Evolutionary conservation across 2,888 invertebrate species (phyloP).

Genomic region (Cylloceria caligata): DNA sequence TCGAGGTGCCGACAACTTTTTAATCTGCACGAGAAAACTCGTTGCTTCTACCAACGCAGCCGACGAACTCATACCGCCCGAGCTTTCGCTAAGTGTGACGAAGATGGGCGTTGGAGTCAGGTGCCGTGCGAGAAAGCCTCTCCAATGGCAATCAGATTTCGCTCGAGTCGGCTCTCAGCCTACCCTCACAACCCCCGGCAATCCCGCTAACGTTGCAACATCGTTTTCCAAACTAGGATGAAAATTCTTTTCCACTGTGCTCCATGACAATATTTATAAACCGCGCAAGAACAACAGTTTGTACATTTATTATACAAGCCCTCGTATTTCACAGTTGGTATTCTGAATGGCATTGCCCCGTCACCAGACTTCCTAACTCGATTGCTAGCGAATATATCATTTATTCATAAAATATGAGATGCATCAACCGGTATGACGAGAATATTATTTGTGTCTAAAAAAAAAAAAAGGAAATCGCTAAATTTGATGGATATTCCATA

Average conservation of each 20-base stretch:
- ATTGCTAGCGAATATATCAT: too few species aligned
- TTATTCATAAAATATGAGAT: too few species aligned
- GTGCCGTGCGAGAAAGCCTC: constrained; percentile 32
- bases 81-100: constrained; percentile 16
- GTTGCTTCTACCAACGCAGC: constrained; percentile 68
- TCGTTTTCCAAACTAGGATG: constrained; percentile 24
- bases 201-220: constrained; percentile 8
- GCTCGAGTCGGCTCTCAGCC: constrained; percentile 32
- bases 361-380: too few species aligned
- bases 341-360: not conserved
- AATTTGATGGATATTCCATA: too few species aligned
- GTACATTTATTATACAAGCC: not conserved
- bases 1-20: constrained; percentile 79
- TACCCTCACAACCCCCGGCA: constrained; percentile 26
- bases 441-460: too few species aligned
- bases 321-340: not conserved
- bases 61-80: not conserved
- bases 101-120: constrained; percentile 26
- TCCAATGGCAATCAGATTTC: constrained; percentile 61
- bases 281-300: not conserved
- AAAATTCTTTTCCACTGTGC: not conserved
- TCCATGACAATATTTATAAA: not conserved
- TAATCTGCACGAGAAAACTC: constrained; percentile 78
- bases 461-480: too few species aligned
- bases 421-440: too few species aligned